These are phyloP conservation scores for Gnathonemus longibarbis DNA, from an alignment of 2,113 vertebrate genomes.

Conservation along the genomic window DNA sequence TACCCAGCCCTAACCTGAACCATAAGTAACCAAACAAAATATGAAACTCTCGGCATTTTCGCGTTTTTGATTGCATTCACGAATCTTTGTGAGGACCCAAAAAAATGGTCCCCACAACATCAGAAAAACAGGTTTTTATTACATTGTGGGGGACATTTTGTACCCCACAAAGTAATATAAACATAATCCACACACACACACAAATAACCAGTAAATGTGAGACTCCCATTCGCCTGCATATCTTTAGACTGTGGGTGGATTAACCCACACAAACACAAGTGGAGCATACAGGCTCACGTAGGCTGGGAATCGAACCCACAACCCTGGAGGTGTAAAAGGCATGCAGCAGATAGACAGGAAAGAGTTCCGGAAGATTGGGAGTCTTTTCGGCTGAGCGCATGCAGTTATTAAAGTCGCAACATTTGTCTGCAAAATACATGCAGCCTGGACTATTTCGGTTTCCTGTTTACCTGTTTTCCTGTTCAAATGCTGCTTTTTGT, in stretches of 20 bases:
- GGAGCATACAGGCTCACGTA: background rate
- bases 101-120: background rate
- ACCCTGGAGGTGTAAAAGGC: background rate
- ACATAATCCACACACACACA: background rate
- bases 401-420: constrained; percentile 37
- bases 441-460: constrained; percentile 39
- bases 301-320: background rate
- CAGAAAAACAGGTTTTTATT: background rate
- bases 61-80: no score
- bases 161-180: no score
- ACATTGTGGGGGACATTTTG: background rate
- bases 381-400: constrained; percentile 35
- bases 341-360: background rate
- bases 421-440: constrained; percentile 34
- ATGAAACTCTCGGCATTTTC: no score
- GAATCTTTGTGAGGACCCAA: no score
- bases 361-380: no score
- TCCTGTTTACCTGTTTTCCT: constrained; percentile 31
- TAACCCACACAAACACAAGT: background rate
- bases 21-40: no score
- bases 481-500: constrained; percentile 35
- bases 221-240: background rate
- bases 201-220: background rate
- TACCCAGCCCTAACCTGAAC: no score
- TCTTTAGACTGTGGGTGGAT: background rate